Evolutionary conservation across 2,888 invertebrate genomes (phyloP).

Genomic region (Sclerodermus sp.): DNA sequence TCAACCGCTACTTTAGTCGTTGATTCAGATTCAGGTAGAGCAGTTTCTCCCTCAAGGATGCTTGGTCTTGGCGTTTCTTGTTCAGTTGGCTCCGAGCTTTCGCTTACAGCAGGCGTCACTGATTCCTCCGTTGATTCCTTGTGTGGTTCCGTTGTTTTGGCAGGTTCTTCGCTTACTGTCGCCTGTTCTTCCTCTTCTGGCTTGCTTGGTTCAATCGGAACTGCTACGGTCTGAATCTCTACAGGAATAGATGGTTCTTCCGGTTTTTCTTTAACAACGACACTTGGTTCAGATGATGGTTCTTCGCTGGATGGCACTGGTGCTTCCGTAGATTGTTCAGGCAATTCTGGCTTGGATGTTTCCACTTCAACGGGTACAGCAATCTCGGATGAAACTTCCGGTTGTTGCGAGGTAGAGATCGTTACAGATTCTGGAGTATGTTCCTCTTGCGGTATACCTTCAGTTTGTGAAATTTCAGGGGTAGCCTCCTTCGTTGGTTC

Average conservation of each 20-base stretch:
- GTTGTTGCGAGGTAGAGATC: background rate
- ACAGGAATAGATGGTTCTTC: background rate
- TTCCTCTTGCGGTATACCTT: no score
- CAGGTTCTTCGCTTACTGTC: constrained; percentile 20
- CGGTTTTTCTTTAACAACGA: background rate
- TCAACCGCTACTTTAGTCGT: constrained; percentile 13
- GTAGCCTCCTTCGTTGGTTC: constrained; percentile 7
- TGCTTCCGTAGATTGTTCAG: background rate
- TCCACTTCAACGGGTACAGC: background rate
- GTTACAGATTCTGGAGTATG: background rate
- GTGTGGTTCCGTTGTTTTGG: background rate
- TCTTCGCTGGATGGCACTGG: background rate
- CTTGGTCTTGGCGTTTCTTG: constrained; percentile 12
- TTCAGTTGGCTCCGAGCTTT: constrained; percentile 11
- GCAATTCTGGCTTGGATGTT: background rate
- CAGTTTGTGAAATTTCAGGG: no score
- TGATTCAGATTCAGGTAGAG: constrained; percentile 22
- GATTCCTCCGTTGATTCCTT: background rate
- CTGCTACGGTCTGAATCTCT: background rate
- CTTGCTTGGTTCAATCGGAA: constrained; percentile 1
- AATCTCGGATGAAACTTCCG: background rate
- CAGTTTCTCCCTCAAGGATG: constrained; percentile 13
- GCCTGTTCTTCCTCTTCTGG: constrained; percentile 4
- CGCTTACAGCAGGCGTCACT: constrained; percentile 13
- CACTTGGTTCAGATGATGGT: background rate